These are phyloP conservation scores for Gallinago paraguaiae DNA, from an alignment of 2,113 vertebrate species.

Conservation along the genomic window DNA sequence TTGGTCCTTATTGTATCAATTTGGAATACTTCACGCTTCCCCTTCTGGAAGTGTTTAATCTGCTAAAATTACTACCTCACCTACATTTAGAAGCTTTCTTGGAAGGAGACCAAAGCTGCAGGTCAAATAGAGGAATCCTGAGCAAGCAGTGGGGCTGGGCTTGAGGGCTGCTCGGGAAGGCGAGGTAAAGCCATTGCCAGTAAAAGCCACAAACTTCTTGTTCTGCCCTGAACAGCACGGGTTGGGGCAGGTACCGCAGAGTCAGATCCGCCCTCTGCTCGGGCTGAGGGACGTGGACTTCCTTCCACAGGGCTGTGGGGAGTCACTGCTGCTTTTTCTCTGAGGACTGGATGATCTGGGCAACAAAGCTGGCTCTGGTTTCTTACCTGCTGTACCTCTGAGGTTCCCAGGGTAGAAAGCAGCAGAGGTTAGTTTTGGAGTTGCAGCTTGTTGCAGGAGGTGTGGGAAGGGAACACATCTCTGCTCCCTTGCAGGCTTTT, in stretches of 20 bases:
- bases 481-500: background rate
- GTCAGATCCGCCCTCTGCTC: background rate
- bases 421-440: background rate
- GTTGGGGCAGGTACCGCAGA: background rate
- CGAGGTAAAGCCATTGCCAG: background rate
- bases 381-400: background rate
- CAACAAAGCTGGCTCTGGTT: background rate
- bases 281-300: background rate
- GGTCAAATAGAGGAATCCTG: background rate
- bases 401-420: background rate
- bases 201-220: background rate
- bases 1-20: background rate
- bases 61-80: slow-evolving; percentile 4
- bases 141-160: background rate
- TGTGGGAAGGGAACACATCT: background rate
- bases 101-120: slow-evolving; percentile 28
- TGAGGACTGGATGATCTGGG: background rate
- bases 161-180: background rate
- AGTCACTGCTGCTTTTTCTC: background rate
- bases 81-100: background rate
- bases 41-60: slow-evolving; percentile 35
- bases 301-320: background rate
- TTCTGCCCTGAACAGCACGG: background rate
- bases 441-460: background rate
- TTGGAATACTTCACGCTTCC: background rate